phyloP scores from a whole-genome alignment of 2,797 vertebrate genomes.

The Eremophila alpestris region DNA sequence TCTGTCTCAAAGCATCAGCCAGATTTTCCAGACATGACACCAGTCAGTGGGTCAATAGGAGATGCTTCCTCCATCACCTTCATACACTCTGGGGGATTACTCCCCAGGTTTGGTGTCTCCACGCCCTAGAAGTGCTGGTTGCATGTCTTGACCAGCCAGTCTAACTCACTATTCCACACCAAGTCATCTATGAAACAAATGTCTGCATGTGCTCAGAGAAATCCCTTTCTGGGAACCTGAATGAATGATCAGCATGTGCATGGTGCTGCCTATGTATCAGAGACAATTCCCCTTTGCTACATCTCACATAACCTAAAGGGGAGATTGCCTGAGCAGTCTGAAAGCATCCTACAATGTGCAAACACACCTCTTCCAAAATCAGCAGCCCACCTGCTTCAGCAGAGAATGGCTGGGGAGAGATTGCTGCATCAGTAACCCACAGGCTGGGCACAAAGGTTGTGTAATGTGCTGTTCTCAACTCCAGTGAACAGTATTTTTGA shows the following conservation, averaged over 20 bases:
- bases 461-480: not conserved
- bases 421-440: fast-evolving
- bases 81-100: not conserved
- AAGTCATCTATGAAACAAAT: not conserved
- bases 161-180: not conserved
- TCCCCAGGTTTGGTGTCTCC: not conserved
- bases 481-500: not conserved
- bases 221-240: not conserved
- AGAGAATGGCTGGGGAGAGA: not conserved
- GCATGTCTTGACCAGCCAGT: not conserved
- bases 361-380: not conserved
- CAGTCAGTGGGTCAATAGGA: not conserved
- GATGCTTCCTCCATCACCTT: fast-evolving
- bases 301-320: not conserved
- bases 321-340: not conserved
- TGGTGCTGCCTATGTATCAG: fast-evolving
- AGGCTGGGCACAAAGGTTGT: not conserved
- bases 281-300: not conserved
- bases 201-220: not conserved
- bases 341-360: not conserved
- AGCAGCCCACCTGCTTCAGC: fast-evolving
- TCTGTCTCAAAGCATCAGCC: not conserved
- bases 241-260: not conserved
- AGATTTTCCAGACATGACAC: not conserved
- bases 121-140: not conserved